Percentiles rank a stretch among this genome's conserved stretches.
Evolutionary conservation across 1,140 invertebrate genomes (phyloP).

Genomic region (Physella acuta): DNA sequence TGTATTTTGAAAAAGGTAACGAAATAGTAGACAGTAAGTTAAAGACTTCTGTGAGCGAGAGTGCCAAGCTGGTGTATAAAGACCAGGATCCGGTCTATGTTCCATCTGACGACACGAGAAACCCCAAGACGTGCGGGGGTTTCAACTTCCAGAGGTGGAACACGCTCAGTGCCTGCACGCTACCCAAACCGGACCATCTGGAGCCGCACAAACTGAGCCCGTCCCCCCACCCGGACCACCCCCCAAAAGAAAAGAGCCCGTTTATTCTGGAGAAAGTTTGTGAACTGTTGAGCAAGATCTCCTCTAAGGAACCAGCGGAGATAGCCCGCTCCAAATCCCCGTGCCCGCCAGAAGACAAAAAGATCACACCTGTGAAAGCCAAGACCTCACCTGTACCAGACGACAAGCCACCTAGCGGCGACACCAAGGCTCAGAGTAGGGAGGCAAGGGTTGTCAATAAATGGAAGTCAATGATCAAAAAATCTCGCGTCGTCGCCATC

Average conservation of each 20-base stretch:
- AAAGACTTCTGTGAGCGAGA: no score
- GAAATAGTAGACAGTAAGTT: no score
- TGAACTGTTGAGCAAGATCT: conserved; percentile 16
- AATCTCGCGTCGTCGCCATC: conserved; percentile 18
- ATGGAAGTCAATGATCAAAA: conserved; percentile 27
- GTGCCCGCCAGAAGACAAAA: neutral
- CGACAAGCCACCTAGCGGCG: neutral
- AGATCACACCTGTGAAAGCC: neutral
- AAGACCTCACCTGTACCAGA: neutral
- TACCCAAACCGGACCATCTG: neutral
- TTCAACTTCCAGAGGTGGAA: neutral
- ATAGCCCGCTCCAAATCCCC: neutral
- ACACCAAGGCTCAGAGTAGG: neutral
- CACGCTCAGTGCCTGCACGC: neutral
- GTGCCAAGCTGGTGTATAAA: no score
- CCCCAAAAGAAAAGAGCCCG: conserved; percentile 16
- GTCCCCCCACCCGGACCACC: conserved; percentile 6
- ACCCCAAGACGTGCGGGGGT: no score
- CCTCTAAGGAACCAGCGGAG: neutral
- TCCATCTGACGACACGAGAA: no score
- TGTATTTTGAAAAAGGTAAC: no score
- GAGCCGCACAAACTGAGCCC: neutral
- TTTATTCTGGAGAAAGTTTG: conserved; percentile 15
- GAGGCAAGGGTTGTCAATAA: conserved; percentile 7
- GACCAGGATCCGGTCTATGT: no score